A percentile compares a stretch with the other conserved stretches of the same genome.
Evolutionary conservation across 1,140 invertebrate genomes (phyloP).

Genomic region (Helicoverpa armigera): DNA sequence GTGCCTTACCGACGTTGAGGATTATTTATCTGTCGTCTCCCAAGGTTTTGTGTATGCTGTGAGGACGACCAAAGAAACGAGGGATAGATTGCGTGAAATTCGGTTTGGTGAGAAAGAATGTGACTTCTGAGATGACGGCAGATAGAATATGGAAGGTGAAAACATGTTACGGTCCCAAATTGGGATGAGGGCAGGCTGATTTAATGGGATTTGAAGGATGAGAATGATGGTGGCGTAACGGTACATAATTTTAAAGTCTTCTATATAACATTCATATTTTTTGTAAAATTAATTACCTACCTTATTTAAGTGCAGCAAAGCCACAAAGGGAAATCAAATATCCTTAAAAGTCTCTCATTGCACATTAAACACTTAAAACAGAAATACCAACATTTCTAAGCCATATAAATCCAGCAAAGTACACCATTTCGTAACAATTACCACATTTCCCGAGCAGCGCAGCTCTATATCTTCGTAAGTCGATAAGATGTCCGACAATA

Average conservation of each 20-base stretch:
- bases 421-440: slow-evolving; percentile 32
- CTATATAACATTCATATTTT: too few species aligned
- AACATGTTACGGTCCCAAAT: too few species aligned
- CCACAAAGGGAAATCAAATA: too few species aligned
- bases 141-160: too few species aligned
- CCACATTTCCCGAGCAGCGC: neutral
- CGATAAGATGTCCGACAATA: slow-evolving; percentile 55
- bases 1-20: slow-evolving; percentile 15
- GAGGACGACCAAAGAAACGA: neutral
- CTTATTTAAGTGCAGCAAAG: too few species aligned
- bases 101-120: too few species aligned
- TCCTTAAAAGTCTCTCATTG: neutral
- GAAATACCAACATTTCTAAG: neutral
- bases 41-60: neutral
- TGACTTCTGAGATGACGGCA: too few species aligned
- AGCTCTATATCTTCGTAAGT: slow-evolving; percentile 48
- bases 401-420: slow-evolving; percentile 2
- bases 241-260: too few species aligned
- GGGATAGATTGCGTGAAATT: neutral
- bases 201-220: too few species aligned
- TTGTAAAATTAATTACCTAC: too few species aligned
- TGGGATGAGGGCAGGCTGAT: too few species aligned
- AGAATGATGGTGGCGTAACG: too few species aligned
- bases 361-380: neutral
- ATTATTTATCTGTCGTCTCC: neutral